phyloP scores from a whole-genome alignment of 2,113 vertebrate genomes.

The Isurus oxyrinchus region DNA sequence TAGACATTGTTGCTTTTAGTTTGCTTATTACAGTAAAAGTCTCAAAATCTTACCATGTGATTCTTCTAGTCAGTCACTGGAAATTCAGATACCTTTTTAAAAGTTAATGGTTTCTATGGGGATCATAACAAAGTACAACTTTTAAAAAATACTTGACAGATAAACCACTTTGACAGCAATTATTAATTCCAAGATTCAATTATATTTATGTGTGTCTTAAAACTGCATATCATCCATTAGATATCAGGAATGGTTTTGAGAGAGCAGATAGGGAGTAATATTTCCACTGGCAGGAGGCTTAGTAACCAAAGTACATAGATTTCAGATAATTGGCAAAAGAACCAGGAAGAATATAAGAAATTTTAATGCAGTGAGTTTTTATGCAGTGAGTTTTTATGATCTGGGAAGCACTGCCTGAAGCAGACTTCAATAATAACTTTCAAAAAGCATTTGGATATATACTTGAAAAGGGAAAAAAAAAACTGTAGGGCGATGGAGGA shows the following conservation, averaged over 20 bases:
- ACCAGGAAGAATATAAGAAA: background rate
- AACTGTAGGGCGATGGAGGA: background rate
- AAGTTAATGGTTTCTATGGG: too few species aligned
- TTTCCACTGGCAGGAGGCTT: background rate
- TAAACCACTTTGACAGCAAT: background rate
- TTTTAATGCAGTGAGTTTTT: background rate
- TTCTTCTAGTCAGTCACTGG: too few species aligned
- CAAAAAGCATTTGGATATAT: background rate
- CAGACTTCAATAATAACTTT: background rate
- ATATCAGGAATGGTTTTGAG: background rate
- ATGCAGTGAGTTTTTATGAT: background rate
- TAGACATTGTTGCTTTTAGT: too few species aligned
- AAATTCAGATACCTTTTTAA: too few species aligned
- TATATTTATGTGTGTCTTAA: background rate
- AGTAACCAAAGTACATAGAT: background rate
- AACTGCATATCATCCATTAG: background rate
- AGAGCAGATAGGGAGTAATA: background rate
- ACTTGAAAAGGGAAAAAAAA: background rate
- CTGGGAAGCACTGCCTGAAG: background rate
- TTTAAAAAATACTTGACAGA: background rate
- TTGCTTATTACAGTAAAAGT: too few species aligned
- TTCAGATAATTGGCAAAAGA: background rate
- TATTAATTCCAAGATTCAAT: background rate
- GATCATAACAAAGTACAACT: background rate
- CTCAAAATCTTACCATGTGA: too few species aligned